These are phyloP conservation scores for Idaea dimidiata DNA, from an alignment of 2,888 invertebrate species.

Conservation along the genomic window DNA sequence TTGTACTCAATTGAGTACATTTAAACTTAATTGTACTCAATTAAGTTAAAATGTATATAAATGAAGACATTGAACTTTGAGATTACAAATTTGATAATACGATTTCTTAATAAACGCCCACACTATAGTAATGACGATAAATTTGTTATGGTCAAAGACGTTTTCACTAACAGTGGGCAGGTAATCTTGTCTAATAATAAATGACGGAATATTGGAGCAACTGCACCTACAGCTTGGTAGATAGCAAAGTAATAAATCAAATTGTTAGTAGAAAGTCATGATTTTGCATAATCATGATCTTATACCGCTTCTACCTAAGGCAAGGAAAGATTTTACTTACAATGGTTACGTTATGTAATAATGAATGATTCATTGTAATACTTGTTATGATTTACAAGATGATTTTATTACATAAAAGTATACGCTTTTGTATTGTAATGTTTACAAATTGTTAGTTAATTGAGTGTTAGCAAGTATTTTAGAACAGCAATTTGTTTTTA, in stretches of 20 bases:
- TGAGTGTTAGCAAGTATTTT: not conserved
- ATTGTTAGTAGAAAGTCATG: slow-evolving; percentile 51
- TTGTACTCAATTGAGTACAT: not conserved
- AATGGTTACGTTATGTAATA: slow-evolving; percentile 48
- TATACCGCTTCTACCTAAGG: slow-evolving; percentile 31
- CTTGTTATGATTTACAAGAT: slow-evolving; percentile 17
- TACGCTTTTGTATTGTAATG: slow-evolving; percentile 12
- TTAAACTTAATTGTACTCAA: not conserved
- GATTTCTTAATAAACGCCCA: not conserved
- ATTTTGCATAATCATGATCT: slow-evolving; percentile 46
- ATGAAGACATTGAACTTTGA: not conserved
- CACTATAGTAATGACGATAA: not conserved
- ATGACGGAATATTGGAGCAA: not conserved
- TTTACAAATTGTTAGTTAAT: slow-evolving; percentile 10
- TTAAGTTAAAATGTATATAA: slow-evolving; percentile 7
- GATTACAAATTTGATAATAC: not conserved
- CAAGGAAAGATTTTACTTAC: slow-evolving; percentile 41
- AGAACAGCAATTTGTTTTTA: not conserved
- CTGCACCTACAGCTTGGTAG: not conserved
- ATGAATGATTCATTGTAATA: slow-evolving; percentile 36
- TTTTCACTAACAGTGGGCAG: not conserved
- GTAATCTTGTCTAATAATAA: not conserved
- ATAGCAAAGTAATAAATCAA: slow-evolving; percentile 14
- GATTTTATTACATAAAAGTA: slow-evolving; percentile 21
- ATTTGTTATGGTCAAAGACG: not conserved